Percentiles rank a stretch among this genome's conserved stretches.
phyloP scores from a whole-genome alignment of 2,113 vertebrate genomes.

The Naja naja region DNA sequence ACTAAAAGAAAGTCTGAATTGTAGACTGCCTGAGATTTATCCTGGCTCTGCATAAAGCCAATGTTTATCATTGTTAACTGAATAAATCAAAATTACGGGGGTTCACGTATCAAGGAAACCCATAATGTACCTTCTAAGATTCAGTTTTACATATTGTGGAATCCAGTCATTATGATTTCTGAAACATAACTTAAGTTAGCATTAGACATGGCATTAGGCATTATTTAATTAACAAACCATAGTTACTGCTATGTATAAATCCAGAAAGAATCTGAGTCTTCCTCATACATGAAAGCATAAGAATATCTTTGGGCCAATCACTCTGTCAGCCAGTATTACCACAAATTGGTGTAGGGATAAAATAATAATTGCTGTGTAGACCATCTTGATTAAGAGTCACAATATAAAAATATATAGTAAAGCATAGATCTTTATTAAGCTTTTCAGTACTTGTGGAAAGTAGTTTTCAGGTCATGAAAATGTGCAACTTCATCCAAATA shows the following conservation, averaged over 20 bases:
- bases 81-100: no score
- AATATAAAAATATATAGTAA: no score
- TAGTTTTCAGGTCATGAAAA: background rate
- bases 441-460: background rate
- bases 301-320: background rate
- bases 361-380: background rate
- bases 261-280: background rate
- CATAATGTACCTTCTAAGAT: no score
- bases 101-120: no score
- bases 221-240: background rate
- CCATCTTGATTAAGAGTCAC: no score
- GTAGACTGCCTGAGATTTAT: no score
- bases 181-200: background rate
- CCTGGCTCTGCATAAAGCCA: no score
- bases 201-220: background rate
- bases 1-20: no score
- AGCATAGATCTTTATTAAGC: background rate
- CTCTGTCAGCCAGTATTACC: background rate
- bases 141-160: no score
- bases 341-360: background rate
- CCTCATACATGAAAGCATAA: background rate
- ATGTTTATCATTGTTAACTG: no score
- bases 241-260: background rate
- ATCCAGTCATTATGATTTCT: background rate
- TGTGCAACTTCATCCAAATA: background rate